Base-by-base conservation (phyloP, 1,140 invertebrate genomes). In the Atta texana region DNA sequence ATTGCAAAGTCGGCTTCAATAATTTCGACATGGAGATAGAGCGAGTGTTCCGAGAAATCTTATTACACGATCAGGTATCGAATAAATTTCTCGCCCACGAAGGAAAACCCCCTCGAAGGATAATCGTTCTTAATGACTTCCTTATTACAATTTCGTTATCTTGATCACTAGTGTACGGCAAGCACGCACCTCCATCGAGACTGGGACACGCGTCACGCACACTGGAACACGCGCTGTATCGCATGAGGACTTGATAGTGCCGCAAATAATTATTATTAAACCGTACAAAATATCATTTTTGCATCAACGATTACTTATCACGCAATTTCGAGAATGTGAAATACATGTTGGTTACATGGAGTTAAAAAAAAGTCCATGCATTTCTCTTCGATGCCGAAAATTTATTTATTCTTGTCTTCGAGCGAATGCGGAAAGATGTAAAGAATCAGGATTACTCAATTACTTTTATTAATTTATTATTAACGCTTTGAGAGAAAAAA, bases 121-220 rank as follows among this genome's bases (percentile, higher is more conserved):
- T 81, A 81, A 81, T 34, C 55, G 24, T 51, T 72, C 76, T 88
- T 78, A 88, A 88, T 86, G 57, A 72, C 82, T 88, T 88, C 74
- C 87, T 86, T 76, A 85, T 88, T 74, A 78, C 49, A 78, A 76
- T 86, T 86, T 76, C 71, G 31, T 59, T 71, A 88, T 88, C 87
- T 88, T 66, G 82, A 88, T 88, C 31, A 14, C 34, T 24, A 16
- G 31, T 55, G 59, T 3, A 34, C 44, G 78, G 78, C 10, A 53
- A n/a, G 63, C 61, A 44, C 68, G 76, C 64, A 59, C 57, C 76
- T 75, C 31, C 49, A n/a, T n/a, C 24, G 69, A 64, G 18, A 34
- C 28, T 6, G 3, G 51, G 39, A 78, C 21, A 57, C 39, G 28
- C 72, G 21, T 66, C 74, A 66, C 74, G 68, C 72, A 55, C 49